Evolutionary conservation across 2,888 invertebrate genomes (phyloP).

Genomic region (Cloeon dipterum): DNA sequence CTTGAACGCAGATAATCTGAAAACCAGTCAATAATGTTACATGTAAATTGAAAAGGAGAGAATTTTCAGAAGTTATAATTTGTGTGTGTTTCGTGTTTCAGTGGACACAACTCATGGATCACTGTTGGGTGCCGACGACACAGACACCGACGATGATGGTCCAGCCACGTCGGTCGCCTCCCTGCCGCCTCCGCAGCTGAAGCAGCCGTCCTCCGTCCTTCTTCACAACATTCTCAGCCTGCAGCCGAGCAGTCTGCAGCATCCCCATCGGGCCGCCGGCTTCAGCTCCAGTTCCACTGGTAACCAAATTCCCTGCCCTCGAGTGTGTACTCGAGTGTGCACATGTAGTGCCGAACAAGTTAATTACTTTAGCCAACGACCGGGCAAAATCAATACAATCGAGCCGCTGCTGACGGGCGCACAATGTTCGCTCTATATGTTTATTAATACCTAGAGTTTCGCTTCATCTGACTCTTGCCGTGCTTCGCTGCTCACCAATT

Average conservation of each 20-base stretch:
- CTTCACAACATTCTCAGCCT: conserved; percentile 33
- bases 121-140: no score
- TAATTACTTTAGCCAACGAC: neutral
- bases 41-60: no score
- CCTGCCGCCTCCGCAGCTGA: neutral
- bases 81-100: no score
- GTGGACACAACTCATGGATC: no score
- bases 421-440: no score
- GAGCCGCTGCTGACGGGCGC: neutral
- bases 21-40: no score
- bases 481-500: no score
- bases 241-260: conserved; percentile 17
- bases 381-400: neutral
- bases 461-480: no score
- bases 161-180: conserved; percentile 14
- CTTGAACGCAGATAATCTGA: no score
- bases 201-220: conserved; percentile 11
- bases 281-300: conserved; percentile 29
- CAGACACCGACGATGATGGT: conserved; percentile 15
- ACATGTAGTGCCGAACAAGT: neutral
- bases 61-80: no score
- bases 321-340: neutral
- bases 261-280: conserved; percentile 24
- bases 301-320: conserved; percentile 12
- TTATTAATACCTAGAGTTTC: no score